Conservation (phyloP, 2,797 vertebrate species). For the Prionace glauca region DNA sequence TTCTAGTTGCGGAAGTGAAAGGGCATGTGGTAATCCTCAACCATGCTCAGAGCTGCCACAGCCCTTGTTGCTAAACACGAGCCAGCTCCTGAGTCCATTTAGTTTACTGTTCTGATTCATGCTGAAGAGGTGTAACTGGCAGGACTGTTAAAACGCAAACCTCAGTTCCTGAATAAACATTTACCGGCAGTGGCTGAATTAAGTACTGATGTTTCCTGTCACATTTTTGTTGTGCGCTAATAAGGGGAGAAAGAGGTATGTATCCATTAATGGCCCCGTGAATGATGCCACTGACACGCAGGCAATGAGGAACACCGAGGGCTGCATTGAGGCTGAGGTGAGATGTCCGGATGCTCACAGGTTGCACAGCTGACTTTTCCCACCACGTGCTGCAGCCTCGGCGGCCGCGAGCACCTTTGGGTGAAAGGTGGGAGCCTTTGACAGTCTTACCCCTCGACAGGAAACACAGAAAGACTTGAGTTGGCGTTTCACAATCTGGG, state of each 20-base stretch:
- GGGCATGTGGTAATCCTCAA: background rate
- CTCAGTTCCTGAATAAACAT: background rate
- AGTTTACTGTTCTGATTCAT: background rate
- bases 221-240: background rate
- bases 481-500: background rate
- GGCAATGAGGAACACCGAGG: no score
- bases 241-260: background rate
- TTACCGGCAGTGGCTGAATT: background rate
- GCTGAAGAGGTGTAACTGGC: background rate
- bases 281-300: constrained; percentile 69
- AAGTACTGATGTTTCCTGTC: background rate
- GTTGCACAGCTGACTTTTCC: no score
- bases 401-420: background rate
- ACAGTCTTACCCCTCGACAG: background rate
- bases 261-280: constrained; percentile 72
- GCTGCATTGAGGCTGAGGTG: no score
- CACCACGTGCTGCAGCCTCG: background rate
- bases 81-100: background rate
- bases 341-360: no score
- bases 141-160: background rate
- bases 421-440: background rate
- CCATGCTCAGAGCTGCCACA: background rate
- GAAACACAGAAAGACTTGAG: background rate
- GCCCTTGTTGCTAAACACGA: background rate
- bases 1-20: background rate